Percentiles rank a stretch among this genome's conserved stretches.
Evolutionary conservation across 2,797 vertebrate genomes (phyloP).

Genomic region (Hemibagrus guttatus): DNA sequence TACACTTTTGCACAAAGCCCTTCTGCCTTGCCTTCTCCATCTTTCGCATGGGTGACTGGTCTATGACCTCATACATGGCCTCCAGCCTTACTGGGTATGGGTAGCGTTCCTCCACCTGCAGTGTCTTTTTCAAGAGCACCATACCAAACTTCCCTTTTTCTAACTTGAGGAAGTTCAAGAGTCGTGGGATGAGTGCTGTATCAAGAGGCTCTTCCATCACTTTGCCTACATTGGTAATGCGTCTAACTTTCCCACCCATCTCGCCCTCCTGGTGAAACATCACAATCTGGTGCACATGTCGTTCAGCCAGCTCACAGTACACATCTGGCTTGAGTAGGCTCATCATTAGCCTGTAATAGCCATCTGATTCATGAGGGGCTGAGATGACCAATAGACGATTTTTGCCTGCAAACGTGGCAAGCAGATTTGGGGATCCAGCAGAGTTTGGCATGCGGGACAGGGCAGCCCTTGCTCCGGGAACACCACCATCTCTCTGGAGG

Average conservation of each 20-base stretch:
- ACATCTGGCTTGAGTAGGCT: constrained; percentile 91
- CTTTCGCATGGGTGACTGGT: constrained; percentile 89
- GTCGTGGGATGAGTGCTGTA: constrained; percentile 84
- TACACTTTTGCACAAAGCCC: constrained; percentile 93
- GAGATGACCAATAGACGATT: constrained; percentile 93
- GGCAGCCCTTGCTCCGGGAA: constrained; percentile 73
- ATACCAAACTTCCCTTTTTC: constrained; percentile 98
- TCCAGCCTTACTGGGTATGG: constrained; percentile 96
- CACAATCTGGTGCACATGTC: constrained; percentile 93
- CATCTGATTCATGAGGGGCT: constrained; percentile 91
- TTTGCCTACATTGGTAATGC: constrained; percentile 89
- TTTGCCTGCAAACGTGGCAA: constrained; percentile 93
- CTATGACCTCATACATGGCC: constrained; percentile 94
- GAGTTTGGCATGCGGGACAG: constrained; percentile 78
- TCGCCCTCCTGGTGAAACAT: constrained; percentile 93
- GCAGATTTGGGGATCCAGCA: constrained; percentile 86
- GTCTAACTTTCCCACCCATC: constrained; percentile 87
- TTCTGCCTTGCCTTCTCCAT: constrained; percentile 94
- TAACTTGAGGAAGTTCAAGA: constrained; percentile 92
- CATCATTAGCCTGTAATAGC: constrained; percentile 97
- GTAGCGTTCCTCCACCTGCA: constrained; percentile 95
- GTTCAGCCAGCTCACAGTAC: constrained; percentile 93
- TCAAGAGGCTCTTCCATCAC: constrained; percentile 91
- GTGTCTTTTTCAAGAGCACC: constrained; percentile 93
- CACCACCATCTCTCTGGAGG: constrained; percentile 75